Base-by-base conservation (phyloP, 2,888 invertebrate species). In the Mythimna albipuncta region DNA sequence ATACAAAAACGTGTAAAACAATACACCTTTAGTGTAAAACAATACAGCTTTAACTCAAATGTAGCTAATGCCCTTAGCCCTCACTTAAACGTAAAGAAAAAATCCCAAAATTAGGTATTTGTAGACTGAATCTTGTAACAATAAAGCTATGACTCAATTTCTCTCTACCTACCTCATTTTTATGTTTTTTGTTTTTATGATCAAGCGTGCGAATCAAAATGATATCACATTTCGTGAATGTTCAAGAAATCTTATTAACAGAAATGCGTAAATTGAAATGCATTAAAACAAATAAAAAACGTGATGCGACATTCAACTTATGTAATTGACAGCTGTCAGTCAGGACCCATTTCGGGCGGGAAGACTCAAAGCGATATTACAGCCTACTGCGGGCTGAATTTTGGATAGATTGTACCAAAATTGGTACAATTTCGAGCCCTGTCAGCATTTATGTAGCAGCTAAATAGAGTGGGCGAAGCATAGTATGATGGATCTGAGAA, bases 401-500 rank as follows among this genome's bases (percentile, higher is more conserved):
- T 50, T 64, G 72, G 64, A 64, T 64, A 72, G 69, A 77, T 73
- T 63, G 71, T 71, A 69, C 64, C 73, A 66, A 72, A 67, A 66
- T 66, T 81, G 64, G 64, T 75, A 77, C 65, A 79, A 74, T 79
- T 84, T 84, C 75, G 54, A 65, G 74, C 69, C 75, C 52, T 77
- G 82, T 86, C 86, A 81, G 83, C 82, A 66, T 77, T 82, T 79
- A 75, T 71, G 78, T 86, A 66, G 62, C 54, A 79, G 78, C 77
- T 84, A 81, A 82, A 89, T 86, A 83, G 81, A 82, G 83, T 85
- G 71, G 80, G 81, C 75, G 72, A 77, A 79, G 82, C 84, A 72
- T 79, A 70, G 66, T 72, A 72, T 86, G 85, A 89, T 84, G 85
- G 82, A 88, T 86, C 85, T 85, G 79, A 82, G 85, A 87, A 89